Percentiles rank a stretch among this genome's conserved stretches.
Conservation (phyloP, 2,888 invertebrate species). For the Sisyra terminalis region DNA sequence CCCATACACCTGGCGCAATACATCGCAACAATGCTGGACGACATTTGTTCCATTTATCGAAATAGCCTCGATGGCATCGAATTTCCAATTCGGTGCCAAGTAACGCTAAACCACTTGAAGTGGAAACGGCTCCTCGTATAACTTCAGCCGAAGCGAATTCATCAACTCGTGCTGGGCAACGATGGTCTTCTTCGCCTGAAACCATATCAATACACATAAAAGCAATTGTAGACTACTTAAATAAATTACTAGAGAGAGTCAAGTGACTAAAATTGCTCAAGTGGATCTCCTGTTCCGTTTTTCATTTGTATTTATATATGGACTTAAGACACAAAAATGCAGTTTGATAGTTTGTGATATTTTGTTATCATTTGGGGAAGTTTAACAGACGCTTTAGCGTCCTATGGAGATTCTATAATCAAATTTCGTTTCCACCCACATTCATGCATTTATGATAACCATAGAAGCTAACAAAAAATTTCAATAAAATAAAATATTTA, state of each 20-base stretch:
- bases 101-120: constrained; percentile 9
- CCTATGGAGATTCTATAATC: too few species aligned
- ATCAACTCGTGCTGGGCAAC: constrained; percentile 11
- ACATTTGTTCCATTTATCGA: constrained; percentile 22
- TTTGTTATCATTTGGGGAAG: too few species aligned
- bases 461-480: too few species aligned
- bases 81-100: constrained; percentile 22
- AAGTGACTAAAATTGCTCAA: background rate
- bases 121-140: constrained; percentile 12
- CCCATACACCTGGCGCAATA: constrained; percentile 22
- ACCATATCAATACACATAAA: constrained; percentile 9
- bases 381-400: too few species aligned
- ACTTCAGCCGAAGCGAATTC: constrained; percentile 10
- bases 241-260: background rate
- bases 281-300: too few species aligned
- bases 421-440: too few species aligned
- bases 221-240: background rate
- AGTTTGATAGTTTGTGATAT: too few species aligned
- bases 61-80: constrained; percentile 21
- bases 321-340: too few species aligned
- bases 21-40: constrained; percentile 21
- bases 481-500: too few species aligned
- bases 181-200: constrained; percentile 12
- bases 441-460: too few species aligned
- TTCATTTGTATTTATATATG: too few species aligned